These are phyloP conservation scores for Orthosia cruda DNA, from an alignment of 2,888 invertebrate genomes.

Conservation along the genomic window DNA sequence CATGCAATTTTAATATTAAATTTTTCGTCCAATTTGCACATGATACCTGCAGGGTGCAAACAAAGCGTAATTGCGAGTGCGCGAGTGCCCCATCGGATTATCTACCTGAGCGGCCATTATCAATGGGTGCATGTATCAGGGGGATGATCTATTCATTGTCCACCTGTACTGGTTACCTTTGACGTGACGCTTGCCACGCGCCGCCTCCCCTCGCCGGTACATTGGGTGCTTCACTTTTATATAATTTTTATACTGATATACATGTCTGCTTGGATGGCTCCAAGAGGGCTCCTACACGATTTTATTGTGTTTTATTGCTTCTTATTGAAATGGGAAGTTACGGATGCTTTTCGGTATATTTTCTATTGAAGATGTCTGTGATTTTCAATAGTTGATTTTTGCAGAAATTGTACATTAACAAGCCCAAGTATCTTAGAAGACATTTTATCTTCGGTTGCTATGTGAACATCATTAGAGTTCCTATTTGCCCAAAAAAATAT, in stretches of 20 bases:
- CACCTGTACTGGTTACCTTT: constrained; percentile 82
- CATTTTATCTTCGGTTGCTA: neutral
- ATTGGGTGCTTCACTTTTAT: constrained; percentile 69
- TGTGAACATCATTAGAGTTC: constrained; percentile 14
- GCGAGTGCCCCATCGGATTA: constrained; percentile 85
- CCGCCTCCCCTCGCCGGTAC: constrained; percentile 43
- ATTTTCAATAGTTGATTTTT: neutral
- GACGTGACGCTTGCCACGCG: constrained; percentile 82
- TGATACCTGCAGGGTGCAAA: constrained; percentile 74
- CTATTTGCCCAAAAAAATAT: neutral
- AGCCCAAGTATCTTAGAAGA: no score
- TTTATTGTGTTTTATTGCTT: constrained; percentile 67
- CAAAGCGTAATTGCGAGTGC: constrained; percentile 82
- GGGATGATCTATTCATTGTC: constrained; percentile 70
- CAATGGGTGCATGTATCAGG: constrained; percentile 77
- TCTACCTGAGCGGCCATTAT: constrained; percentile 86
- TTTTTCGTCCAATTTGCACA: constrained; percentile 51
- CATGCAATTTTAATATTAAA: constrained; percentile 44
- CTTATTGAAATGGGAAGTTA: constrained; percentile 58
- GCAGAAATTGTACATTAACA: neutral
- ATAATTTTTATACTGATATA: constrained; percentile 62
- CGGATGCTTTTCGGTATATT: constrained; percentile 45
- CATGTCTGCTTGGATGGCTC: constrained; percentile 51
- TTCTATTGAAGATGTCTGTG: constrained; percentile 30
- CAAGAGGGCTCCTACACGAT: constrained; percentile 51